Evolutionary conservation across 2,888 invertebrate genomes (phyloP).

Genomic region (Dione vanillae): DNA sequence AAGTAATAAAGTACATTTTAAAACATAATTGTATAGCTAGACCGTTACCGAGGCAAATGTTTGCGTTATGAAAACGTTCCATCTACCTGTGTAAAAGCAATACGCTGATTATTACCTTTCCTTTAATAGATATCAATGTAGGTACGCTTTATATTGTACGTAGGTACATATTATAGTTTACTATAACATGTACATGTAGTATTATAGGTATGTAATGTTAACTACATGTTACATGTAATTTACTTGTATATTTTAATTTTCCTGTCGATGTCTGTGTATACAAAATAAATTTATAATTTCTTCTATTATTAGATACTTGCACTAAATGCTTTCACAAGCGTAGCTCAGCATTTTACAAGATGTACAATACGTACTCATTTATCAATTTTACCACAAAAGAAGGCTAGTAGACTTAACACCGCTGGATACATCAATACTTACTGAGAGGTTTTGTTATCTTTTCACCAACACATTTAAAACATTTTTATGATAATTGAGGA

Average conservation of each 20-base stretch:
- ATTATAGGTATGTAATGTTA: no score
- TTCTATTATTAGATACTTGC: constrained; percentile 71
- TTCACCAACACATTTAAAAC: not conserved
- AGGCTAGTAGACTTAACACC: constrained; percentile 44
- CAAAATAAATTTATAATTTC: constrained; percentile 58
- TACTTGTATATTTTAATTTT: constrained; percentile 60
- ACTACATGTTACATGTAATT: constrained; percentile 57
- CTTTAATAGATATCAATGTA: not conserved
- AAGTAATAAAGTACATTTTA: no score
- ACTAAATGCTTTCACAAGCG: constrained; percentile 69
- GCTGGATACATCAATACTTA: constrained; percentile 55
- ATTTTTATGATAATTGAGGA: constrained; percentile 23
- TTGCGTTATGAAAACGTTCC: constrained; percentile 23
- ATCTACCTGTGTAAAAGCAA: constrained; percentile 33
- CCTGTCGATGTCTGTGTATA: constrained; percentile 57
- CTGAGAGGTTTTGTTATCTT: constrained; percentile 42
- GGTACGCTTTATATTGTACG: constrained; percentile 34
- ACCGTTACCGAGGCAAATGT: not conserved
- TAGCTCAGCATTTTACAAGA: constrained; percentile 64
- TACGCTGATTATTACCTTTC: constrained; percentile 33
- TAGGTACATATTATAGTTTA: constrained; percentile 5
- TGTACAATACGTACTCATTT: constrained; percentile 64
- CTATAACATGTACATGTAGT: constrained; percentile 37
- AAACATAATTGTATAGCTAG: no score
- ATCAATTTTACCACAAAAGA: constrained; percentile 58